A percentile compares a stretch with the other conserved stretches of the same genome.
These are phyloP conservation scores for Battus philenor DNA, from an alignment of 1,140 invertebrate species.

Conservation along the genomic window DNA sequence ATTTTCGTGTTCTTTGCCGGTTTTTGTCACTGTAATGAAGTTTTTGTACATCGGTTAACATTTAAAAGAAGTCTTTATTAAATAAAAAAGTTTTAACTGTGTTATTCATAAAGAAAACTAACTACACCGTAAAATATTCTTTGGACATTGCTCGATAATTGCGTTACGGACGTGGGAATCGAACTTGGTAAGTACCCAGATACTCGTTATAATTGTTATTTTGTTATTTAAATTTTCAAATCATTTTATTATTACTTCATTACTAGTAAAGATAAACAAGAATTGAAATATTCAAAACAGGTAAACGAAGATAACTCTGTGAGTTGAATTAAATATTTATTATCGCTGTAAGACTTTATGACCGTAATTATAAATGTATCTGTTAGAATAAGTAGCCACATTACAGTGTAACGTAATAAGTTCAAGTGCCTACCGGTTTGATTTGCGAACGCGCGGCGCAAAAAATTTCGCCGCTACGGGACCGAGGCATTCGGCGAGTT, in stretches of 20 bases:
- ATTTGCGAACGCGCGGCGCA: slow-evolving; percentile 55
- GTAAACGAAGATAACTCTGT: too few species aligned
- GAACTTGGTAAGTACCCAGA: slow-evolving; percentile 27
- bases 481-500: slow-evolving; percentile 37
- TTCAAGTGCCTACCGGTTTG: slow-evolving; percentile 59
- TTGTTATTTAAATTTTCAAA: slow-evolving; percentile 9
- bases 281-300: too few species aligned
- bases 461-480: slow-evolving; percentile 66
- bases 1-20: slow-evolving; percentile 66
- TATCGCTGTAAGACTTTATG: too few species aligned
- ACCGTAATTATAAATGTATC: too few species aligned
- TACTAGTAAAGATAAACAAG: too few species aligned
- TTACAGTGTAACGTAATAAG: slow-evolving; percentile 31
- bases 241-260: too few species aligned
- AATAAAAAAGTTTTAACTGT: slow-evolving; percentile 21
- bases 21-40: slow-evolving; percentile 59
- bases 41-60: slow-evolving; percentile 27
- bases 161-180: slow-evolving; percentile 28
- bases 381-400: slow-evolving; percentile 6
- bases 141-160: slow-evolving; percentile 20
- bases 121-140: slow-evolving; percentile 26
- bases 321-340: too few species aligned
- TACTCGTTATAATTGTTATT: too few species aligned
- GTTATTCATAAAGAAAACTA: slow-evolving; percentile 26
- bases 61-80: slow-evolving; percentile 10